phyloP scores from a whole-genome alignment of 2,797 vertebrate species.

The Myripristis jacobus region DNA sequence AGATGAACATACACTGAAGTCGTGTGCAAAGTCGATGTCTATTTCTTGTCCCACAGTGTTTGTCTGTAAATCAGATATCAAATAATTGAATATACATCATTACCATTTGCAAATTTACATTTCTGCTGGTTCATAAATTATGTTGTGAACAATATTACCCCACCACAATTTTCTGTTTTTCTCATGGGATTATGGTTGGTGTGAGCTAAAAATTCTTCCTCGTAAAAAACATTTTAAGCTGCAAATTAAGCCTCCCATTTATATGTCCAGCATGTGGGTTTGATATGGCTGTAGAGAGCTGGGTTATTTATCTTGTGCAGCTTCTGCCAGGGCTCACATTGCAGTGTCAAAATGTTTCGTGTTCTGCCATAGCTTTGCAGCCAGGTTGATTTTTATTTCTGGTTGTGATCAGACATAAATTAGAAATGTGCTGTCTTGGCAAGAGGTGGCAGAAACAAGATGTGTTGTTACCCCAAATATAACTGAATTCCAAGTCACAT shows the following conservation, averaged over 20 bases:
- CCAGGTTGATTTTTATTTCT: no score
- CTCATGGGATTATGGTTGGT: not conserved
- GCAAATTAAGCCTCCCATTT: constrained; percentile 12
- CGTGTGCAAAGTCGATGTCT: constrained; percentile 15
- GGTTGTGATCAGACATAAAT: not conserved
- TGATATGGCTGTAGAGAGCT: constrained; percentile 8
- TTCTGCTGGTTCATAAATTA: constrained; percentile 5
- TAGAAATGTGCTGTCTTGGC: not conserved
- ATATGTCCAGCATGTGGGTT: constrained; percentile 3
- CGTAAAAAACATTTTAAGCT: constrained; percentile 1
- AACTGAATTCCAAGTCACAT: not conserved
- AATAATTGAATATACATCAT: not conserved
- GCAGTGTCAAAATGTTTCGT: not conserved
- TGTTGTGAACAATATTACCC: not conserved
- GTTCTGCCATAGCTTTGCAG: not conserved
- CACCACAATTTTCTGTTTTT: constrained; percentile 1
- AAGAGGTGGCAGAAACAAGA: not conserved
- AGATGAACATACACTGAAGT: constrained; percentile 7
- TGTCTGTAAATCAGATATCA: not conserved
- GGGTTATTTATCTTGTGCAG: not conserved
- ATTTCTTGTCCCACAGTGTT: not conserved
- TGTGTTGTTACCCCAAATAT: not conserved
- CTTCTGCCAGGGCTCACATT: constrained; percentile 6
- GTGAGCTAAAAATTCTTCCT: constrained; percentile 12
- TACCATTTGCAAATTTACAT: not conserved